phyloP scores from a whole-genome alignment of 2,113 vertebrate genomes.

The Petrocephalus zakoni region DNA sequence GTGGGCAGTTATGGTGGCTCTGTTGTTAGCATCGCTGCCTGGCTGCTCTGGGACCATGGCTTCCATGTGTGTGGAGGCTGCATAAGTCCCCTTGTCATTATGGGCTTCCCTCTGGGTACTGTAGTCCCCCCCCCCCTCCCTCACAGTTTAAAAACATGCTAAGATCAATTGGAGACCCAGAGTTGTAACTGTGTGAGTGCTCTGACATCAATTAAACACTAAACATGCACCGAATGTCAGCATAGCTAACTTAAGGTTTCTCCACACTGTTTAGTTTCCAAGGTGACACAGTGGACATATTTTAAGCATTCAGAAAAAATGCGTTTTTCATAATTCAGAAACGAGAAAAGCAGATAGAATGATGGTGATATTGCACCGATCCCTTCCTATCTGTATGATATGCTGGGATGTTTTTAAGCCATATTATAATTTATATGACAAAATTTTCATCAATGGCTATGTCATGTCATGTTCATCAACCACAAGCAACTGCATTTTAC shows the following conservation, averaged over 20 bases:
- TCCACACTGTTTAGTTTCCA: slow-evolving; percentile 65
- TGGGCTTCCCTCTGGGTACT: background rate
- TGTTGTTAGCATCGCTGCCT: background rate
- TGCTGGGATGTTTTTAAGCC: slow-evolving; percentile 50
- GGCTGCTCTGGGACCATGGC: background rate
- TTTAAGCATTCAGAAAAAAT: slow-evolving; percentile 47
- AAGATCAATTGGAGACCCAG: background rate
- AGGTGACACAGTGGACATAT: slow-evolving; percentile 61
- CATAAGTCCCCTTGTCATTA: background rate
- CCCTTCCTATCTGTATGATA: slow-evolving; percentile 48
- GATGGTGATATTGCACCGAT: slow-evolving; percentile 43
- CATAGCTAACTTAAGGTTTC: slow-evolving; percentile 50
- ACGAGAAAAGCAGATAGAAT: slow-evolving; percentile 48
- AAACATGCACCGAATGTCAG: slow-evolving; percentile 42
- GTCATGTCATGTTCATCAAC: background rate
- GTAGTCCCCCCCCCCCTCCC: background rate
- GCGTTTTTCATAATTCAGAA: slow-evolving; percentile 33
- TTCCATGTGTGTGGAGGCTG: background rate
- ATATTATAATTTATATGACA: background rate
- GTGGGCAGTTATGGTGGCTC: background rate
- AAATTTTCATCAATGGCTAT: background rate
- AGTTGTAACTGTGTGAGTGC: slow-evolving; percentile 19
- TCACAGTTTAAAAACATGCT: background rate
- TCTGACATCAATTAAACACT: slow-evolving; percentile 44
- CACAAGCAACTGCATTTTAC: background rate